phyloP scores from a whole-genome alignment of 2,113 vertebrate genomes.

The Pangasianodon gigas region DNA sequence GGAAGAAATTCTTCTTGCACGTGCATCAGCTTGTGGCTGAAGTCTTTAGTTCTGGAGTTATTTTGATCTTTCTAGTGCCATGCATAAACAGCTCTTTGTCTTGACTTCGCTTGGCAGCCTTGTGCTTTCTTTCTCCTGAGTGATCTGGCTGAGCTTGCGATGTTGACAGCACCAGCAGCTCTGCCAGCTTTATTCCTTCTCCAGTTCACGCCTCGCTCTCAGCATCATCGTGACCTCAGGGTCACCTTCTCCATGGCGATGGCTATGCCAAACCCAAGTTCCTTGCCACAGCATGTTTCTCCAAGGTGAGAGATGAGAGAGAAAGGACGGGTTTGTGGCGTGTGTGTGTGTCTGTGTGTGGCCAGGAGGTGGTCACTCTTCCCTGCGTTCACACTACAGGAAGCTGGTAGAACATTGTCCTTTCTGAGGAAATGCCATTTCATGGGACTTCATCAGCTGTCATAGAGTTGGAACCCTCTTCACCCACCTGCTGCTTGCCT shows the following conservation, averaged over 20 bases:
- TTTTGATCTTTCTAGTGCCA: background rate
- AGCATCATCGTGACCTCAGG: conserved; percentile 28
- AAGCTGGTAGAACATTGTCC: conserved; percentile 41
- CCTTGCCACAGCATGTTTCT: conserved; percentile 3
- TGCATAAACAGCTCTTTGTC: background rate
- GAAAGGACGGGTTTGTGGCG: conserved; percentile 19
- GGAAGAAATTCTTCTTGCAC: background rate
- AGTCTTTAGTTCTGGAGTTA: background rate
- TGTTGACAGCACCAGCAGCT: conserved; percentile 9
- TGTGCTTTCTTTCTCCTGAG: conserved; percentile 1
- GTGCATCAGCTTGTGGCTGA: background rate
- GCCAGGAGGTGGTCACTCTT: conserved; percentile 13
- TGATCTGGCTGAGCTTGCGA: conserved; percentile 26
- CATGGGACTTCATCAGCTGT: conserved; percentile 67
- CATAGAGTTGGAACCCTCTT: conserved; percentile 52
- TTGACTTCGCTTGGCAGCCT: conserved; percentile 11
- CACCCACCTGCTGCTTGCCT: conserved; percentile 60
- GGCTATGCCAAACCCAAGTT: conserved; percentile 9
- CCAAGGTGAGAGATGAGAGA: conserved; percentile 19
- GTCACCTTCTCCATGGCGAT: conserved; percentile 13
- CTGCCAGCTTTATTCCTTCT: conserved; percentile 36
- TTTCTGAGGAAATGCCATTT: conserved; percentile 70
- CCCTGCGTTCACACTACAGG: background rate
- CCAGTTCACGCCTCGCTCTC: conserved; percentile 21
- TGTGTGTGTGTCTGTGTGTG: background rate